Base-by-base conservation (phyloP, 2,113 vertebrate genomes). In the Probosciger aterrimus region DNA sequence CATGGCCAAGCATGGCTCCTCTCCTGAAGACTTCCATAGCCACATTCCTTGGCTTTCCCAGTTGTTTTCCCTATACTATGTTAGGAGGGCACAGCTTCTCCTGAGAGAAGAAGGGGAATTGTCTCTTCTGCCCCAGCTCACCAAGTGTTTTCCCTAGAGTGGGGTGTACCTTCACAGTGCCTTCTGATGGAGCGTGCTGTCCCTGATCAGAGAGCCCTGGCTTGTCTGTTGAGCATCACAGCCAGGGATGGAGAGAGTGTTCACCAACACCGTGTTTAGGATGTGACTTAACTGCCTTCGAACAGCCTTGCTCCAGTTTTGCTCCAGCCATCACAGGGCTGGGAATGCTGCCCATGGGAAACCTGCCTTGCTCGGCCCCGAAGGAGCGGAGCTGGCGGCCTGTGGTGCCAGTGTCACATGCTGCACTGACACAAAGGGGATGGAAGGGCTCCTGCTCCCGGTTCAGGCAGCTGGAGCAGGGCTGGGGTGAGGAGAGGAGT, bases 261-360 rank as follows among this genome's bases (percentile, higher is more conserved):
- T 3, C 1, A 23, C 47, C 77, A 5, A 0, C 9, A 52, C 74
- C 6, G 12, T 7, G 14, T n/a, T 35, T 55, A 11, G 86, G 91
- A 74, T 78, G 86, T 18, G 91, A 4, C 88, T 60, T 1, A 46
- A 3, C 79, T 15, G 22, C 67, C 69, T 53, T 15, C 8, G 44
- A 67, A 1, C 7, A 0, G 77, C 91, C 70, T 39, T 30, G 86
- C 92, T 96, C 85, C 87, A 12, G 83, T 55, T 74, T 8, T 71
- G 77, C 84, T 67, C 77, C 87, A 25, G 69, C 74, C 4, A 0
- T 46, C 7, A 1, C 37, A 0, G 84, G 77, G 94, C 89, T 28
- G 94, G 93, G 93, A 95, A 53, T 4, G 2, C 46, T 94, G 95
- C 96, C 95, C 89, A 0, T 95, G 95, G 96, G 96, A 97, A 97